Conservation (phyloP, 2,888 invertebrate species). For the Drosophila mimetica region DNA sequence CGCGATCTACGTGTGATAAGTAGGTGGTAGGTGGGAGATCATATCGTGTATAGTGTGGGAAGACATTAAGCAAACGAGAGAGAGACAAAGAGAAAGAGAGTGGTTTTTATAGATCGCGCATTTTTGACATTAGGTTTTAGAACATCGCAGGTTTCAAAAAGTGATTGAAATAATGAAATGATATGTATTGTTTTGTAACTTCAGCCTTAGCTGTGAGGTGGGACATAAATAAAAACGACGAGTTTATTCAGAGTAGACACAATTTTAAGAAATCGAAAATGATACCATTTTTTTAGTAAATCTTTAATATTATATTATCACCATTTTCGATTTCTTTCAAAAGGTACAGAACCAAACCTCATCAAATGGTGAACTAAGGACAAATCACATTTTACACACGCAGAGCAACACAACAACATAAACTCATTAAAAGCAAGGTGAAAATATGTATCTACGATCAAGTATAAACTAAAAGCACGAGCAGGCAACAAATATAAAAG, state of each 20-base stretch:
- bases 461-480: slow-evolving; percentile 21
- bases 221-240: neutral
- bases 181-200: neutral
- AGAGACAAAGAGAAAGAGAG: slow-evolving; percentile 47
- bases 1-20: slow-evolving; percentile 72
- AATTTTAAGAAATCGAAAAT: neutral
- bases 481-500: slow-evolving; percentile 24
- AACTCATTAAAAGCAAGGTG: slow-evolving; percentile 17
- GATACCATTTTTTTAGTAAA: neutral
- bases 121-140: slow-evolving; percentile 11
- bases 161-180: neutral
- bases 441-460: slow-evolving; percentile 1
- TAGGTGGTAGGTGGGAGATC: slow-evolving; percentile 17
- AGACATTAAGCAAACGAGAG: slow-evolving; percentile 64
- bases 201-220: too few species aligned
- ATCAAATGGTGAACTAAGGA: neutral
- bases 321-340: neutral
- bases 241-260: neutral
- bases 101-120: slow-evolving; percentile 29
- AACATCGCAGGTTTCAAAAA: neutral
- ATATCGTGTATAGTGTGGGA: slow-evolving; percentile 31
- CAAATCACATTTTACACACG: slow-evolving; percentile 3
- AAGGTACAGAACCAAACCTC: neutral
- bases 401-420: slow-evolving; percentile 43
- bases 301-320: too few species aligned